Conservation (phyloP, 2,888 invertebrate species). For the Caradrina kadenii region DNA sequence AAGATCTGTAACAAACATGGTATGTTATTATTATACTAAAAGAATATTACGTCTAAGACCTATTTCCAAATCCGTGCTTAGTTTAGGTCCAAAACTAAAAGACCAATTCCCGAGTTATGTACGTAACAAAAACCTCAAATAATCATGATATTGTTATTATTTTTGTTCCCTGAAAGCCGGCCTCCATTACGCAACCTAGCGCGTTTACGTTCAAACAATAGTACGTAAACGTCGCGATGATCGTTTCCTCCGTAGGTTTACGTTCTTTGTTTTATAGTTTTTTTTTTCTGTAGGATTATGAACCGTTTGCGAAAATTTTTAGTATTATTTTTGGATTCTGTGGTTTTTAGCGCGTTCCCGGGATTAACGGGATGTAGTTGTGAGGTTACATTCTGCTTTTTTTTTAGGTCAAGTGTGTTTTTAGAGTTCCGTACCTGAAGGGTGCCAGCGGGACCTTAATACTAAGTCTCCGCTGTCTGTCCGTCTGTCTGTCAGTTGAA, state of each 20-base stretch:
- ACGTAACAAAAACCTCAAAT: constrained; percentile 13
- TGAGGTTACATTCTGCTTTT: background rate
- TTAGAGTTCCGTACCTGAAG: too few relatives aligned
- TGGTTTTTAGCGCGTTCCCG: constrained; percentile 12
- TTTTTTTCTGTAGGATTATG: constrained; percentile 29
- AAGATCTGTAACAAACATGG: too few relatives aligned
- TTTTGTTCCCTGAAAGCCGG: background rate
- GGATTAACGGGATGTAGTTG: background rate
- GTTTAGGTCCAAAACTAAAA: constrained; percentile 6
- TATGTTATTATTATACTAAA: too few relatives aligned
- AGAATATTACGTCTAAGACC: too few relatives aligned
- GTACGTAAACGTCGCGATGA: constrained; percentile 38
- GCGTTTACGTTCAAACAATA: constrained; percentile 42
- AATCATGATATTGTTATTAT: constrained; percentile 23
- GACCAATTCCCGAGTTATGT: background rate
- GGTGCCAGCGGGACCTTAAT: too few relatives aligned
- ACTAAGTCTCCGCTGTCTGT: too few relatives aligned
- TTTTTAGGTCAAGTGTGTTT: constrained; percentile 1
- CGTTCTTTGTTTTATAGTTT: constrained; percentile 39
- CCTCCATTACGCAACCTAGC: constrained; percentile 25
- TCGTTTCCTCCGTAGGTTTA: constrained; percentile 33
- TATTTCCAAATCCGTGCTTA: background rate
- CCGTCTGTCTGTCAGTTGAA: too few relatives aligned
- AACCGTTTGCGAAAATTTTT: constrained; percentile 3
- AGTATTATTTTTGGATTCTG: constrained; percentile 20